Conservation (phyloP, 2,888 invertebrate species). For the Matsumyia berberina region DNA sequence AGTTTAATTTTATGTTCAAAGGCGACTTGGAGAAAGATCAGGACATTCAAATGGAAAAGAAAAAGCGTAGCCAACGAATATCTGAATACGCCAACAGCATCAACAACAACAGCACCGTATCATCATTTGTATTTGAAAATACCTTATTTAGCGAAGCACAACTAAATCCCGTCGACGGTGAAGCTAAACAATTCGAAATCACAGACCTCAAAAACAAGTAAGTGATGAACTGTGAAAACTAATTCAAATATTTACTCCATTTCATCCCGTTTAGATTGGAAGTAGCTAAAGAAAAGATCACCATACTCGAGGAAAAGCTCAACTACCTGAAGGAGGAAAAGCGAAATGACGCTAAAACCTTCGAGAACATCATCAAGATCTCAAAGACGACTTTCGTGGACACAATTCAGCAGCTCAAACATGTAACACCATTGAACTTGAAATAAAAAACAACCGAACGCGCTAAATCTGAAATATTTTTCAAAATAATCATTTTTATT, state of each 20-base stretch:
- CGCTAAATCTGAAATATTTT: slow-evolving; percentile 31
- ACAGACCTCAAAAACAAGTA: slow-evolving; percentile 81
- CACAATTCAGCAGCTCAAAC: slow-evolving; percentile 77
- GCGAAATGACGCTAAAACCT: slow-evolving; percentile 81
- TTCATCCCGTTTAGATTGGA: slow-evolving; percentile 79
- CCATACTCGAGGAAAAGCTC: slow-evolving; percentile 81
- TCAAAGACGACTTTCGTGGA: slow-evolving; percentile 82
- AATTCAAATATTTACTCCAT: slow-evolving; percentile 3
- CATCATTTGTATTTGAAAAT: slow-evolving; percentile 82
- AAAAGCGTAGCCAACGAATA: slow-evolving; percentile 82
- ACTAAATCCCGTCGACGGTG: background rate
- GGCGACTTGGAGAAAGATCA: slow-evolving; percentile 81
- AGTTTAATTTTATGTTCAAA: slow-evolving; percentile 24
- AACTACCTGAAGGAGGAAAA: slow-evolving; percentile 80
- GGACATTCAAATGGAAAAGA: slow-evolving; percentile 80
- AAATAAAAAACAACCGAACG: slow-evolving; percentile 16
- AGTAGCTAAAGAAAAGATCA: slow-evolving; percentile 81
- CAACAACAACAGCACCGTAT: slow-evolving; percentile 77
- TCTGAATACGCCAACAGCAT: slow-evolving; percentile 80
- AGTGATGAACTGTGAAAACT: background rate
- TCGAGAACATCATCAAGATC: slow-evolving; percentile 81
- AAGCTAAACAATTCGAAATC: slow-evolving; percentile 9
- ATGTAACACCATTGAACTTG: background rate
- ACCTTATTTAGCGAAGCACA: slow-evolving; percentile 73
- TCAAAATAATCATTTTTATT: slow-evolving; percentile 64